Percentiles rank a stretch among this genome's conserved stretches.
These are phyloP conservation scores for Rhinogobio ventralis DNA, from an alignment of 2,797 vertebrate species.

Conservation along the genomic window DNA sequence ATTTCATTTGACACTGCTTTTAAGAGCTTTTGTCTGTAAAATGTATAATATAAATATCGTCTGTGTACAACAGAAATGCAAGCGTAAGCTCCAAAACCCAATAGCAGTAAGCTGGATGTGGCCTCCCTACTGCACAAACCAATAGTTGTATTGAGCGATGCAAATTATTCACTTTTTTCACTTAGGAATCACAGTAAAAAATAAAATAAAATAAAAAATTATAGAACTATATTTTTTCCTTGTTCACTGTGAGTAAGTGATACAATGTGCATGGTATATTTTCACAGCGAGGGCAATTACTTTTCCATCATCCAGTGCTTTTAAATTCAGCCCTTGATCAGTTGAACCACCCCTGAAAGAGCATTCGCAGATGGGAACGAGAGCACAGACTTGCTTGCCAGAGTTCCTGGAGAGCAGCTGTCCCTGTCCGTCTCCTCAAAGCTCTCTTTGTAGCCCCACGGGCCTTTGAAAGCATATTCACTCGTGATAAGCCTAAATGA, in stretches of 20 bases:
- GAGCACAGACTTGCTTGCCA: slow-evolving; percentile 63
- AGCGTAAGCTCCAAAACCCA: slow-evolving; percentile 2
- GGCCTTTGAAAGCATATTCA: slow-evolving; percentile 76
- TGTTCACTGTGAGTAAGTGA: not conserved
- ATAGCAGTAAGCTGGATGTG: slow-evolving; percentile 32
- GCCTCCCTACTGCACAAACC: not conserved
- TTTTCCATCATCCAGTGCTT: slow-evolving; percentile 39
- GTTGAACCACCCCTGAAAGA: slow-evolving; percentile 28
- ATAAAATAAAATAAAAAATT: not conserved
- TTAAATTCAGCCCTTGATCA: slow-evolving; percentile 42
- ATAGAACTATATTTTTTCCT: not conserved
- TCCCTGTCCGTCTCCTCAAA: slow-evolving; percentile 75
- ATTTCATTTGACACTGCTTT: not conserved
- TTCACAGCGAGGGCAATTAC: slow-evolving; percentile 42
- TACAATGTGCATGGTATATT: slow-evolving; percentile 23
- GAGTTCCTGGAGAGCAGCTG: slow-evolving; percentile 72
- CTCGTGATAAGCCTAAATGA: slow-evolving; percentile 73
- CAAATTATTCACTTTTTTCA: slow-evolving; percentile 24
- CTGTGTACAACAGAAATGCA: not conserved
- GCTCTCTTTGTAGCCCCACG: slow-evolving; percentile 71
- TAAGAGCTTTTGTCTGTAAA: not conserved
- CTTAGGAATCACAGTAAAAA: slow-evolving; percentile 14
- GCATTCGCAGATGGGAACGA: slow-evolving; percentile 26
- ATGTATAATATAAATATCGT: not conserved
- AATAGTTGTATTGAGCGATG: slow-evolving; percentile 16